Base-by-base conservation (phyloP, 1,140 invertebrate genomes). In the Caenorhabditis brenneri region DNA sequence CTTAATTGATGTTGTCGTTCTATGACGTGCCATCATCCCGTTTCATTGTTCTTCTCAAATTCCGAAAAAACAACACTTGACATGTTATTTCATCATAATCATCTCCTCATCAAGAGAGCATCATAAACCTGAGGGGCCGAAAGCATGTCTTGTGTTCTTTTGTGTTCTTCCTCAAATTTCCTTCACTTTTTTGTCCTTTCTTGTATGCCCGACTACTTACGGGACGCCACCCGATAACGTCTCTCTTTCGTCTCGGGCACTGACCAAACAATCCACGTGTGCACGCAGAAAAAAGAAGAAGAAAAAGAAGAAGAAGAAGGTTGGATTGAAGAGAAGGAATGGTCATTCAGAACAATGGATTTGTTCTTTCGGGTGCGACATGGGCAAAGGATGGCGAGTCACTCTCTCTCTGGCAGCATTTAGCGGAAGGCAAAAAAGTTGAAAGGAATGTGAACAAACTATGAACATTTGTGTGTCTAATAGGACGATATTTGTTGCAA, bases 261-360 rank as follows among this genome's bases (percentile, higher is more conserved):
- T 48, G 81, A 39, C 36, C 81, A 65, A 74, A 58, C 60, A 82
- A 74, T 82, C 33, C 60, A 69, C 53, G 81, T 69, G 81, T 74
- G 80, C 53, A 74, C 22, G 46, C 33, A 12, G 69, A 39, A 48
- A 24, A 78, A 42, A 48, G 16, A 39, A 78, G 12, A 12, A 78
- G 33, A 24, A 78, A 42, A 22, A 69, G 7, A n/a, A 60, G 2
- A 27, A 31, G 2, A 16, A 58, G 29, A 58, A 58, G 12, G n/a
- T n/a, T n/a, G n/a, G n/a, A n/a, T 27, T 58, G 55, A 31, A 31
- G 24, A 42, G 39, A 12, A 42, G 65, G 36, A 74, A 27, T 39
- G 65, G n/a, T 24, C 33, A 74, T 74, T 74, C 33, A 74, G 65
- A 74, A 74, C 65, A 74, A 74, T 74, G n/a, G 65, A 74, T 74